Conservation (phyloP, 1,140 invertebrate genomes). For the Phymorhynchus buccinoides region DNA sequence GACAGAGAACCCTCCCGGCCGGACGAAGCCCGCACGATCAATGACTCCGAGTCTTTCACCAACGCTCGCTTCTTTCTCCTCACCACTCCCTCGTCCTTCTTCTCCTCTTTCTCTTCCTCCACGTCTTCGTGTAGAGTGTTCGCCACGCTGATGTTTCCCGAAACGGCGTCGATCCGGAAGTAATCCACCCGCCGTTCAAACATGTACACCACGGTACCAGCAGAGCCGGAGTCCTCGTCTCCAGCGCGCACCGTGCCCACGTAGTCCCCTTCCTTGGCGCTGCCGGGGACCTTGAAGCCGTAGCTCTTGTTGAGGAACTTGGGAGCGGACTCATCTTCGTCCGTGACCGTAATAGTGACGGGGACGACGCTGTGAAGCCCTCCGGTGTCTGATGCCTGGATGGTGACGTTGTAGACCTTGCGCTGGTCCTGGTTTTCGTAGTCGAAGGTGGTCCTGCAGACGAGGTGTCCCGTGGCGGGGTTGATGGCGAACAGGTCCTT, state of each 20-base stretch:
- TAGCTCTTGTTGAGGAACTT: constrained; percentile 83
- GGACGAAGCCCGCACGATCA: constrained; percentile 82
- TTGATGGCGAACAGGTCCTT: constrained; percentile 62
- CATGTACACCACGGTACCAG: constrained; percentile 90
- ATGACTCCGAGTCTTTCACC: constrained; percentile 72
- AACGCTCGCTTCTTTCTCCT: constrained; percentile 71
- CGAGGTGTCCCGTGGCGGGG: constrained; percentile 75
- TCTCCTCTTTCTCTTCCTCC: constrained; percentile 65
- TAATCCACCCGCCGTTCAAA: constrained; percentile 82
- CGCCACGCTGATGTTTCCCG: constrained; percentile 87
- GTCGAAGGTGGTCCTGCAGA: constrained; percentile 78
- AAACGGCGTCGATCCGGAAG: constrained; percentile 93
- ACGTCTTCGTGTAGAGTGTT: constrained; percentile 78
- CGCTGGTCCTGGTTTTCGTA: constrained; percentile 78
- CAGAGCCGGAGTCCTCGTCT: constrained; percentile 91
- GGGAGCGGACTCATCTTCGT: constrained; percentile 92
- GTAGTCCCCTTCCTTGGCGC: constrained; percentile 82
- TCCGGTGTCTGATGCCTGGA: constrained; percentile 88
- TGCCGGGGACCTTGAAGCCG: constrained; percentile 83
- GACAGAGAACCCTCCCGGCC: constrained; percentile 88
- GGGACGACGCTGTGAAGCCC: constrained; percentile 83
- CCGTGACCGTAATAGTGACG: constrained; percentile 89
- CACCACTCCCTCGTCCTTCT: constrained; percentile 70
- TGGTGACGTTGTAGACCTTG: constrained; percentile 86
- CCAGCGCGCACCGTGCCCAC: constrained; percentile 91